phyloP scores from a whole-genome alignment of 2,888 invertebrate genomes.

The Phlogophora meticulosa region DNA sequence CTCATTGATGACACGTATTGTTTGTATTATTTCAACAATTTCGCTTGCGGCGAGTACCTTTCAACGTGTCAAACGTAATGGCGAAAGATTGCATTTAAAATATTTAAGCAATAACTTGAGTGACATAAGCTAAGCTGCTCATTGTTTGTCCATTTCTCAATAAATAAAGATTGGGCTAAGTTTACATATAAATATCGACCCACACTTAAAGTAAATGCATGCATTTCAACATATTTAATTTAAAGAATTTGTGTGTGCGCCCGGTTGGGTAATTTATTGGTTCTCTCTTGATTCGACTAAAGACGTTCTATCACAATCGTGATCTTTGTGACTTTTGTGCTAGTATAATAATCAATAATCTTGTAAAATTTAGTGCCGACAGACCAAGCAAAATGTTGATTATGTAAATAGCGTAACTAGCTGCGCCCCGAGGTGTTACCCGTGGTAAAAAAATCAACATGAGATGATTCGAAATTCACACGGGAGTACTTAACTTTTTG shows the following conservation, averaged over 20 bases:
- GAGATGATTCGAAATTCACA: no score
- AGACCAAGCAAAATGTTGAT: no score
- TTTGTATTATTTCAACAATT: conserved; percentile 36
- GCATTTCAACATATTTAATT: conserved; percentile 45
- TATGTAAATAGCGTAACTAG: no score
- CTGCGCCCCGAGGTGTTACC: no score
- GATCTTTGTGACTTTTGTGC: not conserved
- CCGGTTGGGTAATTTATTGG: conserved; percentile 11
- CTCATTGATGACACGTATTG: conserved; percentile 35
- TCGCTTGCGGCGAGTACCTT: conserved; percentile 31
- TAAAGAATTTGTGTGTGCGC: conserved; percentile 25
- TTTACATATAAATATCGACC: conserved; percentile 51
- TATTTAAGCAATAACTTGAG: conserved; percentile 42
- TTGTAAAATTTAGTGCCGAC: not conserved
- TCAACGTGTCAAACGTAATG: conserved; percentile 31
- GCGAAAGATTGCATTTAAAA: conserved; percentile 43
- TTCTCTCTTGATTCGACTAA: not conserved
- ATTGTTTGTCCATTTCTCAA: conserved; percentile 62
- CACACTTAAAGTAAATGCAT: conserved; percentile 38
- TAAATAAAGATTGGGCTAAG: conserved; percentile 24
- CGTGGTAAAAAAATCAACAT: no score
- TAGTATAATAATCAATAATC: not conserved
- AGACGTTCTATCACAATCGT: not conserved
- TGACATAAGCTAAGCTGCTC: conserved; percentile 43
- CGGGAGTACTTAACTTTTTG: no score